Base-by-base conservation (phyloP, 1,140 invertebrate species). In the Drosophila obscura region DNA sequence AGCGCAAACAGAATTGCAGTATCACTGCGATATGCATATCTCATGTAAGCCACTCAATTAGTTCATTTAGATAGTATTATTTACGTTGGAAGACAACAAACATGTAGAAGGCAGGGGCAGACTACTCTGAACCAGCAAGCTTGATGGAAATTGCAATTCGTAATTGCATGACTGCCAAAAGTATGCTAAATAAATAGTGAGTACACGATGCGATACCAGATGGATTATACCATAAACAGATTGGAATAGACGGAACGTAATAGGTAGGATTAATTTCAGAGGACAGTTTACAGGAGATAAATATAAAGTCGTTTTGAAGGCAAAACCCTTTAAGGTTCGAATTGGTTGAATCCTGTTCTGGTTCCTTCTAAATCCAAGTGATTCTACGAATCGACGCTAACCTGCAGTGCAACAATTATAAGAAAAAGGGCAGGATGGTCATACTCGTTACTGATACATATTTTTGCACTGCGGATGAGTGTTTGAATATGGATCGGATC, bases 401-500 rank as follows among this genome's bases (percentile, higher is more conserved):
- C 13, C 43, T 55, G 50, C 68, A 56, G 48, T 62, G 43, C 50
- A 62, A 72, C 31, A 72, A 73, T 50, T 63, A 73, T 56, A 45
- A 5, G 11, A 26, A 67, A 53, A 35, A 13, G 15, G 52, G 11
- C 24, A 45, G 44, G 35, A 66, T 62, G 26, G 50, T 22, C 67
- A 69, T 69, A 67, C 56, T 24, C 22, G 22, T 67, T 13, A 13
- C 5, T 43, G 48, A 19, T 68, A 15, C 52, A 39, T 31, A 67
- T 68, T 44, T 59, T 31, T 58, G 35, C 8, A 50, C 11, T 31
- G 35, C 31, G 48, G 24, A 62, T 56, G 44, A 39, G 15, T 51
- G 16, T 52, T n/a, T n/a, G 5, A n/a, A 8, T 58, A 8, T 62
- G 39, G 16, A 26, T 64, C 44, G 16, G 76, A 87, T 84, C 81